Evolutionary conservation across 2,113 vertebrate species (phyloP).

Genomic region (Larimichthys polyactis): DNA sequence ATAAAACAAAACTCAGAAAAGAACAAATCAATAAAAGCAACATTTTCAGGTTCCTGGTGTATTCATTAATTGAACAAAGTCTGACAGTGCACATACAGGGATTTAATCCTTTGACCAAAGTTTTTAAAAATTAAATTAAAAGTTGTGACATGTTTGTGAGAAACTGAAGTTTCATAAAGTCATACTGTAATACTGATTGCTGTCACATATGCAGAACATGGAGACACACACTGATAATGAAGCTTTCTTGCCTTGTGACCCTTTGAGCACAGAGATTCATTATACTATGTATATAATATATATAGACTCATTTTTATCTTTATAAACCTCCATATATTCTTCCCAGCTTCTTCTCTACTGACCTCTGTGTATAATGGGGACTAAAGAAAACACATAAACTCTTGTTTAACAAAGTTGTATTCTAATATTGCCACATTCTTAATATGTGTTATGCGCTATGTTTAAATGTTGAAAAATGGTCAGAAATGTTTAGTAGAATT

Average conservation of each 20-base stretch:
- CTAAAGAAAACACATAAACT: neutral
- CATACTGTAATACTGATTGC: neutral
- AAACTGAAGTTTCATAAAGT: neutral
- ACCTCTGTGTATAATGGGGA: neutral
- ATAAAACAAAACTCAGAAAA: neutral
- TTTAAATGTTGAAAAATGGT: neutral
- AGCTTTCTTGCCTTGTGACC: neutral
- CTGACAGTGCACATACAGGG: neutral
- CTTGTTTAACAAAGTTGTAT: constrained; percentile 10
- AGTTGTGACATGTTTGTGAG: neutral
- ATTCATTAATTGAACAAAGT: neutral
- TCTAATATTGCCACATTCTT: neutral
- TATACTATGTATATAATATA: neutral
- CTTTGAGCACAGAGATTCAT: constrained; percentile 6
- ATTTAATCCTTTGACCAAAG: constrained; percentile 26
- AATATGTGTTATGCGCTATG: neutral
- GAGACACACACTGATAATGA: neutral
- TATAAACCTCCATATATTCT: neutral
- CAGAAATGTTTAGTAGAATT: neutral
- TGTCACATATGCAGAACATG: constrained; percentile 17
- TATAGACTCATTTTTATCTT: neutral
- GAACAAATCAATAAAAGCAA: neutral
- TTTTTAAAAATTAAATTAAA: neutral
- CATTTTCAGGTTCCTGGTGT: neutral
- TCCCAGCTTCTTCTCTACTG: neutral